Base-by-base conservation (phyloP, 2,113 vertebrate genomes). In the Microcebus tavaratra region DNA sequence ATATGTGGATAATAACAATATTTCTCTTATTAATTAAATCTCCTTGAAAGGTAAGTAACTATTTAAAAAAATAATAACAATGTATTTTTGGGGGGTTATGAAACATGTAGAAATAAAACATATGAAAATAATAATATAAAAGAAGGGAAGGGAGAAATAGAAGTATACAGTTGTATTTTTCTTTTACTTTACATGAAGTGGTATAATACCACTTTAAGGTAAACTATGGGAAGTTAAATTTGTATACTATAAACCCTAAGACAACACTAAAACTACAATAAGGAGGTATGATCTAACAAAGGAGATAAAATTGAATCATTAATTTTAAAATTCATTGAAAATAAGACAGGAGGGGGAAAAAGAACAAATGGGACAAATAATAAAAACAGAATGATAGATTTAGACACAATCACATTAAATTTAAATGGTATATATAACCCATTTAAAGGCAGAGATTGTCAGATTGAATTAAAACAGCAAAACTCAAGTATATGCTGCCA, bases 61-160 rank as follows among this genome's bases (percentile, higher is more conserved):
- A 2, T 67, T 50, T 48, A 59, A 72, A 53, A 25, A 91, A 55
- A 70, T 36, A 94, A 75, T 55, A 55, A 73, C 23, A 80, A 45
- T 34, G 57, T 18, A 87, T 31, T 50, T 8, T 80, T 81, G 31
- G 20, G 42, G 29, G 1, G 42, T 80, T 65, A 55, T 45, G 81
- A 88, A 88, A 81, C 81, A 95, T 4, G 9, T 25, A 65, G 75
- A 81, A 84, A 31, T 91, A 63, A 91, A 91, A 81, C 12, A n/a
- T 63, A 29, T 34, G 31, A 18, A 34, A 39, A 73, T 10, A 25
- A 55, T 4, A n/a, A 12, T 31, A 65, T 29, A 53, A 50, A 50
- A 50, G 36, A 88, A 72, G 29, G 3, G 61, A 68, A 4, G 4
- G 15, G 20, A 79, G 21, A 61, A 42, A 29, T 65, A 9, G 36